These are phyloP conservation scores for Mechanitis mazaeus DNA, from an alignment of 2,888 invertebrate genomes.

Conservation along the genomic window DNA sequence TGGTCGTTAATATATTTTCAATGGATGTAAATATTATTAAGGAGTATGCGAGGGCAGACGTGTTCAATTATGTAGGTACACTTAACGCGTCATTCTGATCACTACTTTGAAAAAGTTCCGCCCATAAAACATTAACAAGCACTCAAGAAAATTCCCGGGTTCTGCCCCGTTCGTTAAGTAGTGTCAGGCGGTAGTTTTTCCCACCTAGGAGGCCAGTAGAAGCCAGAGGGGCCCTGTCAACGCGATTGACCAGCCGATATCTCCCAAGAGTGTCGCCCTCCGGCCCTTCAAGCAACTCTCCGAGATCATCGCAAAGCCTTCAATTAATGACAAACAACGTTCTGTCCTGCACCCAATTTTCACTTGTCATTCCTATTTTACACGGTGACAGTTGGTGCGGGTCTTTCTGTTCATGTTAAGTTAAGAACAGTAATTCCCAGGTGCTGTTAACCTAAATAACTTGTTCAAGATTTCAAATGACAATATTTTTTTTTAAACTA, in stretches of 20 bases:
- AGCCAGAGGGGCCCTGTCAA: slow-evolving; percentile 68
- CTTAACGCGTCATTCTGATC: slow-evolving; percentile 73
- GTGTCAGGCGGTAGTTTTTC: slow-evolving; percentile 75
- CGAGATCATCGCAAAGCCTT: slow-evolving; percentile 71
- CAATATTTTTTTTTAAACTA: too few relatives aligned
- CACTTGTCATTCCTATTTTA: slow-evolving; percentile 69
- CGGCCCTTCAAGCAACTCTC: slow-evolving; percentile 47
- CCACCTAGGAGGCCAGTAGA: slow-evolving; percentile 67
- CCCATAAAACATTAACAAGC: slow-evolving; percentile 77
- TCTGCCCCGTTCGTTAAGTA: slow-evolving; percentile 72
- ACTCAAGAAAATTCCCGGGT: slow-evolving; percentile 74
- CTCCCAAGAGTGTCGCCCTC: slow-evolving; percentile 68
- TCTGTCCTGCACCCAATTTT: slow-evolving; percentile 64
- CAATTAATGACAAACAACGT: slow-evolving; percentile 73
- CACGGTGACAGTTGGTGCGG: slow-evolving; percentile 65
- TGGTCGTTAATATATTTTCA: slow-evolving; percentile 34
- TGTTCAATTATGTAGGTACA: slow-evolving; percentile 74
- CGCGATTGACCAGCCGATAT: slow-evolving; percentile 71
- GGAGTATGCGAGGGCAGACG: slow-evolving; percentile 54
- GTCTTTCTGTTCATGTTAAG: slow-evolving; percentile 36
- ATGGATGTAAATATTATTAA: slow-evolving; percentile 42
- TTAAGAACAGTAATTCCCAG: slow-evolving; percentile 4
- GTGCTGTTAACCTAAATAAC: neutral
- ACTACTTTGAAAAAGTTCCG: slow-evolving; percentile 73
- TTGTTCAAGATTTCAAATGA: neutral